These are phyloP conservation scores for Entomobrya proxima DNA, from an alignment of 2,888 invertebrate species.

Conservation along the genomic window DNA sequence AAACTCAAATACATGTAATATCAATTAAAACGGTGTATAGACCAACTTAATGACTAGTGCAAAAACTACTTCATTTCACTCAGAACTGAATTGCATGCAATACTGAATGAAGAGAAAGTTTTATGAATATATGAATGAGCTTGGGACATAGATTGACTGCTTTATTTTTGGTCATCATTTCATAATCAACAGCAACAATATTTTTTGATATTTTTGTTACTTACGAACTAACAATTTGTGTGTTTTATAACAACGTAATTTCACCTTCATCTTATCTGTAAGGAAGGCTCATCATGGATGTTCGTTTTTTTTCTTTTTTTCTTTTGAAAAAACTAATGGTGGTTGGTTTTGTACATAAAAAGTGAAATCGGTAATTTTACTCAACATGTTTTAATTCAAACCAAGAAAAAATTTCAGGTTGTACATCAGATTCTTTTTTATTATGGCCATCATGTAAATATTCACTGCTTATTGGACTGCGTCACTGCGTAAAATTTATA, in stretches of 20 bases:
- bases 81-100: neutral
- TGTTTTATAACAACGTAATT: conserved; percentile 13
- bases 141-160: conserved; percentile 42
- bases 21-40: neutral
- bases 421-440: conserved; percentile 19
- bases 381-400: neutral
- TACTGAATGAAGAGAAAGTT: neutral
- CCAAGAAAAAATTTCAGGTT: neutral
- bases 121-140: too few species aligned
- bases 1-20: neutral
- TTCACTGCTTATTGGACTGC: too few species aligned
- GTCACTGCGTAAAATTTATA: too few species aligned
- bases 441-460: neutral
- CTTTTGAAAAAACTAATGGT: neutral
- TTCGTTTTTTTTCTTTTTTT: neutral
- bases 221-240: neutral
- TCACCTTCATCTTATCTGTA: too few species aligned
- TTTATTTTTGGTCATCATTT: conserved; percentile 55
- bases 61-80: too few species aligned
- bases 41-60: too few species aligned
- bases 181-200: conserved; percentile 39
- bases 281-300: too few species aligned
- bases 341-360: neutral
- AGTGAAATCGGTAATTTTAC: neutral
- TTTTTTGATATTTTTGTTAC: neutral